Evolutionary conservation across 2,888 invertebrate genomes (phyloP), one percentile per base, ranked within the genome.

Genomic region (Hyppa rectilinea): DNA sequence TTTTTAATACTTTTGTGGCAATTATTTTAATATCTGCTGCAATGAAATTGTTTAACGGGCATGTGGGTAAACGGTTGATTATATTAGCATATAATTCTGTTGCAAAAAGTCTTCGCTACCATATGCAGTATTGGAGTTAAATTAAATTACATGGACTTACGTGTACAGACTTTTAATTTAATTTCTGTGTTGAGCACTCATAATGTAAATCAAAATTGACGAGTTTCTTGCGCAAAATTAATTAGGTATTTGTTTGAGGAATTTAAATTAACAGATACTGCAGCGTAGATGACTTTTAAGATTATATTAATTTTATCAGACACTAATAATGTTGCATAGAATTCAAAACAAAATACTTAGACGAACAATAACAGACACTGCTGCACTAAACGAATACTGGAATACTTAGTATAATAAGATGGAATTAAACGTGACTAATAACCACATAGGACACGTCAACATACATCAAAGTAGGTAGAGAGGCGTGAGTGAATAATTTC

Each of bases 401-500:
- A n/a, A 43, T 31, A 14, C 17, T 58, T 36, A 56, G 10, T 29
- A 26, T 26, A 47, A 20, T 38, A 23, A n/a, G n/a, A n/a, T 62
- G 4, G 17, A 60, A 23, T 29, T 45, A 65, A 58, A 69, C 1
- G n/a, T 20, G 76, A 64, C 29, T 58, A 56, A 71, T 66, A 80
- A 81, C 81, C 71, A 81, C 84, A 71, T 72, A 79, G 78, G 83
- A 87, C 83, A 85, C 85, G 84, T 89, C 87, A 88, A 85, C 87
- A 87, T 81, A 80, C 80, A 89, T 89, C 87, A 87, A 87, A 88
- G 88, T 87, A 87, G 90, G 86, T 88, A 82, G 83, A 85, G 87
- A 90, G 92, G 92, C 91, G 92, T 90, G 91, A 92, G 91, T 92
- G 91, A 92, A 92, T 93, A 92, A 92, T 92, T 92, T 88, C 85